Percentiles rank a stretch among this genome's conserved stretches.
These are phyloP conservation scores for Ctenochaetus hawaiiensis DNA, from an alignment of 2,797 vertebrate genomes.

Conservation along the genomic window DNA sequence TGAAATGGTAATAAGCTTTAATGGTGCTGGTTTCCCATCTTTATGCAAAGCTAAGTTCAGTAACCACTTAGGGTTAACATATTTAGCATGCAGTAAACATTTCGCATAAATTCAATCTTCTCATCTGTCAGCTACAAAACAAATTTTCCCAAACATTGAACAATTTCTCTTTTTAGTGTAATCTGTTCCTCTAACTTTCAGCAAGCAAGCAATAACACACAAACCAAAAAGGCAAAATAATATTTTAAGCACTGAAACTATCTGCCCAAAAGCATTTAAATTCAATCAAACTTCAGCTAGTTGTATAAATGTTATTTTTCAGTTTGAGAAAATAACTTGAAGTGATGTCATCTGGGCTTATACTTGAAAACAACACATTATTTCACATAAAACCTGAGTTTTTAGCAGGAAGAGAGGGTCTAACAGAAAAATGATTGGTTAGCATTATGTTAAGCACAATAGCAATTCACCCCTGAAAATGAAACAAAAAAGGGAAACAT, in stretches of 20 bases:
- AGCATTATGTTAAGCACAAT: not conserved
- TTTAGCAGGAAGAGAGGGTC: not conserved
- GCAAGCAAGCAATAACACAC: not conserved
- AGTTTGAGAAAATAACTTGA: not conserved
- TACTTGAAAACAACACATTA: not conserved
- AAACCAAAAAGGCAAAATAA: too few species aligned
- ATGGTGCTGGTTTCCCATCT: not conserved
- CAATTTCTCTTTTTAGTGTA: too few species aligned
- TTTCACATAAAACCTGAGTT: not conserved
- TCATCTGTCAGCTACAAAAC: not conserved
- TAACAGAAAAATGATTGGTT: not conserved
- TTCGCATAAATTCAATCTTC: not conserved
- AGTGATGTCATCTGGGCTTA: not conserved
- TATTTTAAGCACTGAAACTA: too few species aligned
- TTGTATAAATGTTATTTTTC: not conserved
- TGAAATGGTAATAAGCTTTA: not conserved
- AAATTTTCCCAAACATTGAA: not conserved
- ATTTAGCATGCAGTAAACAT: not conserved
- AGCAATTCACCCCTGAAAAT: not conserved
- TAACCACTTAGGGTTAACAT: not conserved
- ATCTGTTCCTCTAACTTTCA: not conserved
- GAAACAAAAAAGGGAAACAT: not conserved
- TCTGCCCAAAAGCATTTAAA: too few species aligned
- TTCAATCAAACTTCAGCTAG: too few species aligned
- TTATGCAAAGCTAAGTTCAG: not conserved